Conservation (phyloP, 2,113 vertebrate genomes). For the Seriola aureovittata region DNA sequence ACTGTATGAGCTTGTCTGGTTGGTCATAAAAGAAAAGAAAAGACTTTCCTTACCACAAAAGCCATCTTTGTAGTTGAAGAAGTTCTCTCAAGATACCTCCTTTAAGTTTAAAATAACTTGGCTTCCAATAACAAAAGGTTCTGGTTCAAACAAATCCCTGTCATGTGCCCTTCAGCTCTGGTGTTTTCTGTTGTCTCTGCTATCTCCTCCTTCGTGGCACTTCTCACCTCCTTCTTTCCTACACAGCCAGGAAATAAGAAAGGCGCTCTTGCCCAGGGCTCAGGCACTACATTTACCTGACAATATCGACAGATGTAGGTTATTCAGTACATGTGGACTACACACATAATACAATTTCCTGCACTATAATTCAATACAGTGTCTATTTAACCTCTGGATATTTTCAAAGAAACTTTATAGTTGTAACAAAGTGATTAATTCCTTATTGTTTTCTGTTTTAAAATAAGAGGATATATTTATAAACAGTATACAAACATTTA, state of each 20-base stretch:
- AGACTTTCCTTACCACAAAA: conserved; percentile 19
- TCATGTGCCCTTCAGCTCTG: conserved; percentile 69
- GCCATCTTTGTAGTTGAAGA: conserved; percentile 16
- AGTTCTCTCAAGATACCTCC: conserved; percentile 31
- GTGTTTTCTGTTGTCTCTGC: conserved; percentile 60
- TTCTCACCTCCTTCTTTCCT: conserved; percentile 62
- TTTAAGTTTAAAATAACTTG: conserved; percentile 71
- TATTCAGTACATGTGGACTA: conserved; percentile 29
- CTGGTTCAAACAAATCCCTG: conserved; percentile 63
- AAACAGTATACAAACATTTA: background rate
- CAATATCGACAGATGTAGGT: conserved; percentile 46
- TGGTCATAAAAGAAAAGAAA: background rate
- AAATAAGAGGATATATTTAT: background rate
- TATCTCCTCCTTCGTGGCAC: conserved; percentile 53
- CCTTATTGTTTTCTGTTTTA: background rate
- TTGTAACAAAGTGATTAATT: background rate
- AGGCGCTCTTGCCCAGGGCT: conserved; percentile 65
- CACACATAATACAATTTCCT: conserved; percentile 4
- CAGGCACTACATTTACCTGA: conserved; percentile 49
- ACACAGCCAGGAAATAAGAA: conserved; percentile 57
- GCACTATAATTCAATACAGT: background rate
- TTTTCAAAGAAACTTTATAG: background rate
- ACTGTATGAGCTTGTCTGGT: background rate
- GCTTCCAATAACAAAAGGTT: conserved; percentile 61
- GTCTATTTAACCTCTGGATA: background rate